Base-by-base conservation (phyloP, 2,888 invertebrate genomes). In the Archaeoteleia sp. region DNA sequence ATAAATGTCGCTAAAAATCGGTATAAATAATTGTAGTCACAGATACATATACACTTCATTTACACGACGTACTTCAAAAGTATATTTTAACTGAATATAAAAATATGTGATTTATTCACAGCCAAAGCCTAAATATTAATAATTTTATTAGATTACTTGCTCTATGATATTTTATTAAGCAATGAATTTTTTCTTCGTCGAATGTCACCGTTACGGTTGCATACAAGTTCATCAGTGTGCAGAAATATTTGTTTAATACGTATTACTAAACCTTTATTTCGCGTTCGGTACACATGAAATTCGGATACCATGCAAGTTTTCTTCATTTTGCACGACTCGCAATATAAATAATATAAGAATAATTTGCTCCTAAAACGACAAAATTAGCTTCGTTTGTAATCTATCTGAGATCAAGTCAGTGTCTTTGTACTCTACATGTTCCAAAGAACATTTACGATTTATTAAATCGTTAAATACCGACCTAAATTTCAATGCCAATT, bases 391-490 rank as follows among this genome's bases (percentile, higher is more conserved):
- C 23, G 14, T 51, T 60, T 60, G 42, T 62, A 62, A 54, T 54
- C 62, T 62, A 62, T 46, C 54, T 62, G 62, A 62, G 62, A 62
- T 62, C 62, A 62, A 62, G 54, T 62, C 53, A 62, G 54, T 40
- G 13, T 48, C 62, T 62, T 62, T 62, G 62, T 62, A 62, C 62
- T 62, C 45, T 62, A 48, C 29, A 43, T 37, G 62, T 54, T 54
- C 54, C n/a, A 54, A 34, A 40, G 45, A 62, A 62, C 54, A 54
- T 62, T 62, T n/a, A 32, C 23, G 10, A n/a, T 51, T 53, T 35
- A 40, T 15, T n/a, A n/a, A n/a, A 23, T 39, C 4, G 17, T 12
- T 15, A 39, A 39, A 39, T n/a, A 42, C 35, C 42, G n/a, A 39
- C 17, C 29, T 42, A 23, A 60, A 60, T 51, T 42, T 60, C 7